Evolutionary conservation across 2,797 vertebrate genomes (phyloP), one percentile per base, ranked within the genome.

Genomic region (Psittacula derbiana): DNA sequence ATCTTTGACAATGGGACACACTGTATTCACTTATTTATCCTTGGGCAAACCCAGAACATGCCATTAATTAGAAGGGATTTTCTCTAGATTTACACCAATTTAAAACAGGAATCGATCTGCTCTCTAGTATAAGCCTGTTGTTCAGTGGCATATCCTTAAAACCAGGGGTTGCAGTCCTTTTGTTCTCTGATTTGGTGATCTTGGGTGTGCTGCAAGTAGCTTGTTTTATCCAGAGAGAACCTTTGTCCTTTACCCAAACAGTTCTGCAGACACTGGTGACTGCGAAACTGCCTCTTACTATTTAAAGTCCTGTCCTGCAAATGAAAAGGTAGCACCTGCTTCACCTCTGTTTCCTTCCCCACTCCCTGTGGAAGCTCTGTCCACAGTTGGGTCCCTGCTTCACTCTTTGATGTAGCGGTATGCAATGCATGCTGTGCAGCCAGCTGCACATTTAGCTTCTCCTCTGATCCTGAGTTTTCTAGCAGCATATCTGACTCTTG

Each of bases 281-380:
- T n/a, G 24, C 4, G 3, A 76, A 85, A 73, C 12, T 75, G 58
- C 62, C 74, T 84, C 43, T 76, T 86, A 62, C 16, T 47, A 71
- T 88, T 96, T 93, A 92, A 95, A 95, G 92, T 88, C 82, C 8
- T 6, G 15, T 69, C 12, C 27, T 82, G 94, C 40, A 85, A 87
- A 91, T 6, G 36, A 80, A 80, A 78, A 94, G 28, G 61, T 4
- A 87, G 86, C 80, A 88, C 49, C 82, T 74, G 95, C 70, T 88
- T 86, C 55, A 47, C 65, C 83, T 90, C 52, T 69, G 66, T 70
- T 49, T 90, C 18, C 65, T 67, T 90, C 95, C 71, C 92, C 31
- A 43, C 74, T 96, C 83, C 78, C 74, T 80, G 64, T n/a, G 18
- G 73, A 97, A 87, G 58, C 74, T 92, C 88, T 87, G 95, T 91